Percentiles rank a stretch among this genome's conserved stretches.
phyloP scores from a whole-genome alignment of 2,888 invertebrate genomes.

The Drosophila tanythrix region DNA sequence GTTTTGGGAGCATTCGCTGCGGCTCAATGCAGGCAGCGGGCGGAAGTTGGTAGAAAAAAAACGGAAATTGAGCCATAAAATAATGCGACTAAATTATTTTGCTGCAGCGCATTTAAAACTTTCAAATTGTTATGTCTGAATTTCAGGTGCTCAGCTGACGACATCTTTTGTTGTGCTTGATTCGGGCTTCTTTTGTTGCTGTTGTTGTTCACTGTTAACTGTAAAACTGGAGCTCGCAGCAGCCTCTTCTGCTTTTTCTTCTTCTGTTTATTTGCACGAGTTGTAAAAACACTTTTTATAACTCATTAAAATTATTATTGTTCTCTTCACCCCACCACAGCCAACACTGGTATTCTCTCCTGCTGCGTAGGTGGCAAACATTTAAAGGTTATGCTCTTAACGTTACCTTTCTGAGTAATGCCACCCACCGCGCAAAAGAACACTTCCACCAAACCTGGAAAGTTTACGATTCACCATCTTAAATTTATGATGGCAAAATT shows the following conservation, averaged over 20 bases:
- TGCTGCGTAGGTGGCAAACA: conserved; percentile 45
- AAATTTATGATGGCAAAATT: conserved; percentile 48
- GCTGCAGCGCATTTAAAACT: conserved; percentile 35
- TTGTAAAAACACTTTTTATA: conserved; percentile 60
- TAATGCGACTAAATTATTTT: conserved; percentile 56
- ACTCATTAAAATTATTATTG: conserved; percentile 75
- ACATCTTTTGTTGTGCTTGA: conserved; percentile 3
- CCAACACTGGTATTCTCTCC: background rate
- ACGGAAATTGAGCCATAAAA: conserved; percentile 79
- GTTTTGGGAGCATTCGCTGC: conserved; percentile 59
- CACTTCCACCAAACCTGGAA: background rate
- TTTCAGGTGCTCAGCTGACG: conserved; percentile 32
- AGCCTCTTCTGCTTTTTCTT: background rate
- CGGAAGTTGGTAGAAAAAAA: conserved; percentile 73
- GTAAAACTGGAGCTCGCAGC: background rate
- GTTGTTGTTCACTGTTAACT: background rate
- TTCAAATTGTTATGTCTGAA: conserved; percentile 31
- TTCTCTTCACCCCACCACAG: conserved; percentile 13
- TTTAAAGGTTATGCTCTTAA: conserved; percentile 40
- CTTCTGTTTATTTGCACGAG: conserved; percentile 27
- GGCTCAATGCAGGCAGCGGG: conserved; percentile 59
- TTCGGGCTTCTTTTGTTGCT: conserved; percentile 1
- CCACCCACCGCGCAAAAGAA: background rate
- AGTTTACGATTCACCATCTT: conserved; percentile 20
- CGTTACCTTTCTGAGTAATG: conserved; percentile 16